Evolutionary conservation across 2,888 invertebrate species (phyloP).

Genomic region (Tachystola acroxantha): DNA sequence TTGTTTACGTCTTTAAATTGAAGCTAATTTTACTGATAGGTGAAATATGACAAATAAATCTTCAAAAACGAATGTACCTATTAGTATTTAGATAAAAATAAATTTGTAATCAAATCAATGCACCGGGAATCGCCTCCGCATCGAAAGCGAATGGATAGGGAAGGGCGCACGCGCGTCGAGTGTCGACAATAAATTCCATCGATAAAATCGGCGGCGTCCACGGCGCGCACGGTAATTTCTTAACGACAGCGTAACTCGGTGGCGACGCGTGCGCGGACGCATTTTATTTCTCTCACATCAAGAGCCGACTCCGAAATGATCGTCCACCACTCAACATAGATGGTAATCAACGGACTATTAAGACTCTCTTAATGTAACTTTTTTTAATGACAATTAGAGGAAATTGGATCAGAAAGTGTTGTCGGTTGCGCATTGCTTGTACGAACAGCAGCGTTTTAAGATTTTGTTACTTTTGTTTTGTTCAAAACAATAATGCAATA

Average conservation of each 20-base stretch:
- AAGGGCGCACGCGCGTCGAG: slow-evolving; percentile 50
- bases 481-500: no score
- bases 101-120: slow-evolving; percentile 5
- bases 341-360: slow-evolving; percentile 75
- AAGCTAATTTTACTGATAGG: no score
- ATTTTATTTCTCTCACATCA: slow-evolving; percentile 70
- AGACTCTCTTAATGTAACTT: slow-evolving; percentile 68
- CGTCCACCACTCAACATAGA: slow-evolving; percentile 74
- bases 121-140: slow-evolving; percentile 8
- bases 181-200: slow-evolving; percentile 76
- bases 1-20: no score
- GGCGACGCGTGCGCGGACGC: slow-evolving; percentile 73
- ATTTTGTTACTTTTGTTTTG: no score
- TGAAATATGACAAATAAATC: no score
- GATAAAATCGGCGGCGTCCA: slow-evolving; percentile 73
- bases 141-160: slow-evolving; percentile 34
- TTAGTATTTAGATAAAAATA: no score
- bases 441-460: neutral
- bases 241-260: slow-evolving; percentile 77
- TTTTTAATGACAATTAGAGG: slow-evolving; percentile 59
- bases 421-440: slow-evolving; percentile 19
- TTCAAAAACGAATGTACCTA: no score
- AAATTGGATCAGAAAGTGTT: slow-evolving; percentile 36
- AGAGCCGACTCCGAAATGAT: slow-evolving; percentile 71
- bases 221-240: slow-evolving; percentile 71